Base-by-base conservation (phyloP, 1,140 invertebrate species). In the Ceratina calcarata region DNA sequence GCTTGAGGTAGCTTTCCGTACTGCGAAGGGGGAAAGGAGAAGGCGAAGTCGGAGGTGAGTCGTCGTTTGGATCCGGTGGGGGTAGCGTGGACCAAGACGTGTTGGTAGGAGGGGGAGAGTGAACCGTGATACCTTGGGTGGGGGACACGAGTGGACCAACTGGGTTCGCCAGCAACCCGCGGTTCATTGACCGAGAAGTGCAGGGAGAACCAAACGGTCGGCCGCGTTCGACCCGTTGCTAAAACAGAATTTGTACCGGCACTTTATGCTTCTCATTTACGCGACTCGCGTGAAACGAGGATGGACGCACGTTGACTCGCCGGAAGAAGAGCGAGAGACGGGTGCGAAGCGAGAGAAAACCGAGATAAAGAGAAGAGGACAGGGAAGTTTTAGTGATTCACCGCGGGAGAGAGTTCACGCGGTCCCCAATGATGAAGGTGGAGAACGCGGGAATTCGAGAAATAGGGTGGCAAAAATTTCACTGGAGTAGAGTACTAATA, bases 181-280 rank as follows among this genome's bases (percentile, higher is more conserved):
- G 88, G 92, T 93, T 93, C 91, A 92, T 92, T 93, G 93, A 93
- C 93, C 92, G 93, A 93, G 91, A 91, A 93, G 93, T 94, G 92
- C 93, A 93, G 93, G 92, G 94, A 90, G 91, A 92, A 90, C 91
- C 92, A 91, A 93, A 93, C 90, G 88, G 87, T 89, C 88, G 85
- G 83, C 86, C 79, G 82, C 85, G 62, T 80, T 86, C 83, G 86
- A 81, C 81, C 83, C 88, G 85, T 78, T 86, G 85, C 86, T 90
- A 89, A 91, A 91, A 91, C 90, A 89, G 86, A 91, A 91, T 91
- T 92, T 90, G 85, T 82, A 88, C 81, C 83, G 87, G 75, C 84
- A 86, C 84, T 88, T 89, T 81, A 84, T 88, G 78, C 86, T 82
- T 84, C 82, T 86, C 84, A 83, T 82, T 84, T 86, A 68, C 78